Evolutionary conservation across 2,113 vertebrate species (phyloP).

Genomic region (Aix galericulata): DNA sequence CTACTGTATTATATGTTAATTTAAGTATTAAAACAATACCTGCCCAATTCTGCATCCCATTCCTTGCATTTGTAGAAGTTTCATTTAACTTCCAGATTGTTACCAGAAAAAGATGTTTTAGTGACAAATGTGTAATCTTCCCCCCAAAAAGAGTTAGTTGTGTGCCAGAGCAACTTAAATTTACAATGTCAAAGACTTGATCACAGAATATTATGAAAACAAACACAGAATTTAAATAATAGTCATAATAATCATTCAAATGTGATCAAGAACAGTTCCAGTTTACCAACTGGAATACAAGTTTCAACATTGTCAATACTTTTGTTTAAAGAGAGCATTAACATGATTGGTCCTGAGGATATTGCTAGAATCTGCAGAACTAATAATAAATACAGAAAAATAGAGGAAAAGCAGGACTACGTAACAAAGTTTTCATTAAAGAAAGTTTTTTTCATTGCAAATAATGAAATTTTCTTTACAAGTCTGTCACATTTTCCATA

Average conservation of each 20-base stretch:
- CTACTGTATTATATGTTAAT: background rate
- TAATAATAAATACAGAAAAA: background rate
- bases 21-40: background rate
- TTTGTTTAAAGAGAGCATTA: background rate
- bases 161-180: background rate
- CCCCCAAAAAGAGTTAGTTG: background rate
- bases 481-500: background rate
- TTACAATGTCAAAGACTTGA: background rate
- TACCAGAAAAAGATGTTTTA: background rate
- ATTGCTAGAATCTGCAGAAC: background rate
- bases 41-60: background rate
- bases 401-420: background rate
- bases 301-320: background rate
- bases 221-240: background rate
- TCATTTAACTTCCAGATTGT: background rate
- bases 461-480: background rate
- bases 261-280: background rate
- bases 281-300: background rate
- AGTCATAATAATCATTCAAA: background rate
- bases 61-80: background rate
- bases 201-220: background rate
- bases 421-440: background rate
- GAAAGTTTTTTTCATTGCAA: background rate
- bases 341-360: no score
- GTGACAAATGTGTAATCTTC: background rate